Conservation (phyloP, 2,797 vertebrate genomes). For the Enteromius trimaculatus region DNA sequence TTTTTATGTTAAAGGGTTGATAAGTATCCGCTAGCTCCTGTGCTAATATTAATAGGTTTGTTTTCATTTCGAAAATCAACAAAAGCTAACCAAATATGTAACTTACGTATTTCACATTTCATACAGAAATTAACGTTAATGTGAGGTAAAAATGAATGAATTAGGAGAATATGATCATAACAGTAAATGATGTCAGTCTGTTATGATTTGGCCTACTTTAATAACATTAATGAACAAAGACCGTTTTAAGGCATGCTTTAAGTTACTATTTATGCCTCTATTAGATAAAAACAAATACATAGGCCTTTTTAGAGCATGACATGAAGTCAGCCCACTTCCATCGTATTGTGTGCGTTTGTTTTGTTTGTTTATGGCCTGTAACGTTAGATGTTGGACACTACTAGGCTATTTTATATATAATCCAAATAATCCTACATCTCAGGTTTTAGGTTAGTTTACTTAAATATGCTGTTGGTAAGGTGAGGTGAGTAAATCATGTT, state of each 20-base stretch:
- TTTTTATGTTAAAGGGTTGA: neutral
- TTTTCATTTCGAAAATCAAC: slow-evolving; percentile 24
- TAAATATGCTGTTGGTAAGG: no score
- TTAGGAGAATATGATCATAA: neutral
- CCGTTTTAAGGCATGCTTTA: neutral
- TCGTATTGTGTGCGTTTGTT: neutral
- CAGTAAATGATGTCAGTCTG: slow-evolving; percentile 21
- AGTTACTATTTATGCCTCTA: neutral
- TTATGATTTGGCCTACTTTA: slow-evolving; percentile 40
- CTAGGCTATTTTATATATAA: neutral
- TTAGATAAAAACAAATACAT: neutral
- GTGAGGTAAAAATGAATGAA: neutral
- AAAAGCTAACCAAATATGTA: neutral
- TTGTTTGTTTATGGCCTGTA: neutral
- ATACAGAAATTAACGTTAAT: neutral
- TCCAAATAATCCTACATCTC: neutral
- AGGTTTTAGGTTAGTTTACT: neutral
- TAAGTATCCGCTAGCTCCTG: neutral
- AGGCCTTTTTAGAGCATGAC: neutral
- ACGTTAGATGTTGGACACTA: neutral
- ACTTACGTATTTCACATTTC: neutral
- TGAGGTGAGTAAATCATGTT: neutral
- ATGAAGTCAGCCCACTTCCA: neutral
- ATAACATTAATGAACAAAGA: slow-evolving; percentile 23
- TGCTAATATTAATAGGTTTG: slow-evolving; percentile 27